Percentiles rank a stretch among this genome's conserved stretches.
Evolutionary conservation across 2,797 vertebrate genomes (phyloP).

Genomic region (Danio tinwini): DNA sequence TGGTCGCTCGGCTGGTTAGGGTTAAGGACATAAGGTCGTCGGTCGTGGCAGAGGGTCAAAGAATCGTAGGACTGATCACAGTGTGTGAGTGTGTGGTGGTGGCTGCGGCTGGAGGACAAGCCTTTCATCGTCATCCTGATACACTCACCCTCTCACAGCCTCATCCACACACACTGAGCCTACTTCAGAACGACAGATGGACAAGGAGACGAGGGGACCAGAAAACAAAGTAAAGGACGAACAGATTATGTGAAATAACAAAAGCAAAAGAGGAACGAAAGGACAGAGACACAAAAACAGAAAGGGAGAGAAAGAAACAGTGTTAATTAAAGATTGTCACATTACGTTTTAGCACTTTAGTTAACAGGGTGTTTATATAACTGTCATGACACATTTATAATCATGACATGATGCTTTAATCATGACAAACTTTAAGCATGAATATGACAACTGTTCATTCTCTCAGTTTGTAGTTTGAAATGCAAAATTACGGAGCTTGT

Average conservation of each 20-base stretch:
- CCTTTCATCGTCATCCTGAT: conserved; percentile 87
- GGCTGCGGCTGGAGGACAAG: conserved; percentile 90
- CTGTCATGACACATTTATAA: too few relatives aligned
- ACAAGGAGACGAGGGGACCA: conserved; percentile 6
- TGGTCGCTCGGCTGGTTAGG: conserved; percentile 83
- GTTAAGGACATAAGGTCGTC: conserved; percentile 88
- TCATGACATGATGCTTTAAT: too few relatives aligned
- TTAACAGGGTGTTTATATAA: too few relatives aligned
- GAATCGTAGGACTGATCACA: conserved; percentile 89
- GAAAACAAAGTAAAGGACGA: background rate
- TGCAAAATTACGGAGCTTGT: too few relatives aligned
- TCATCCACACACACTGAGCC: conserved; percentile 75
- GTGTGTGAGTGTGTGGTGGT: conserved; percentile 84
- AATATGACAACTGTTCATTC: too few relatives aligned
- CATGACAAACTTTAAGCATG: too few relatives aligned
- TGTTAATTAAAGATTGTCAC: background rate
- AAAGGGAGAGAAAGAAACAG: conserved; percentile 25
- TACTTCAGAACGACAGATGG: conserved; percentile 35
- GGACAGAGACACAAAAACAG: conserved; percentile 23
- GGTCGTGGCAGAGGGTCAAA: conserved; percentile 83
- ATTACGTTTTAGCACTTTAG: background rate
- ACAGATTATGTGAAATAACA: background rate
- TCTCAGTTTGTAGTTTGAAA: too few relatives aligned
- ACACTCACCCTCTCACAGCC: conserved; percentile 61
- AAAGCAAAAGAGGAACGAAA: conserved; percentile 24